Evolutionary conservation across 92 coral and sea anemone species (phyloP), one percentile per base, ranked within the genome.

Genomic region (Virgularia gustaviana): DNA sequence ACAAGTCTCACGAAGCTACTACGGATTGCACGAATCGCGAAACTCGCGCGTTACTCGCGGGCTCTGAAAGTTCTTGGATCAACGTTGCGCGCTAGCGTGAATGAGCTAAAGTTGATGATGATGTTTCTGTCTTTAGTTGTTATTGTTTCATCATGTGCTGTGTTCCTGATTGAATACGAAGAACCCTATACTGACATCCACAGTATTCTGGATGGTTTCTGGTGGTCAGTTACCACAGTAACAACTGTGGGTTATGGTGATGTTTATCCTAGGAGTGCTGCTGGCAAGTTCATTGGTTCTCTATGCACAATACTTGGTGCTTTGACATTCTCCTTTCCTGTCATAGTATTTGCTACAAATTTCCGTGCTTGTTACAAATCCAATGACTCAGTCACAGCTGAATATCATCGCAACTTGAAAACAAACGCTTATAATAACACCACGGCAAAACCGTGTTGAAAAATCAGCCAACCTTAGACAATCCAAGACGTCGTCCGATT

Each of bases 241-340:
- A 90, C 90, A 10, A 89, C 96, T 0, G 99, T 94, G 0, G 99
- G 99, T 0, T 94, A 89, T 37, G 99, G 99, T 0, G 96, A 94
- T 34, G 70, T 62, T 30, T 87, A 78, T 34, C 99, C 99, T 5
- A 71, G 78, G 13, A 79, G 91, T 0, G 57, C 64, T 13, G 77
- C 80, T 19, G 97, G 97, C 1, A 83, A 79, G 43, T 39, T 91
- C 38, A 89, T 91, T 5, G 97, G 97, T 0, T 70, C 91, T 32
- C 57, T 91, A 3, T 91, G 97, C 67, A 91, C 97, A 0, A 90
- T 91, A 9, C 72, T 91, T 20, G 97, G 97, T 2, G 97, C 90
- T 8, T 43, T 91, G 31, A 87, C 96, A 2, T 91, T 91, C 78
- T 91, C 97, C 4, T 75, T 91, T 6, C 97, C 97, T 0, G 96